Conservation (phyloP, 2,888 invertebrate species). For the Neria commutata region DNA sequence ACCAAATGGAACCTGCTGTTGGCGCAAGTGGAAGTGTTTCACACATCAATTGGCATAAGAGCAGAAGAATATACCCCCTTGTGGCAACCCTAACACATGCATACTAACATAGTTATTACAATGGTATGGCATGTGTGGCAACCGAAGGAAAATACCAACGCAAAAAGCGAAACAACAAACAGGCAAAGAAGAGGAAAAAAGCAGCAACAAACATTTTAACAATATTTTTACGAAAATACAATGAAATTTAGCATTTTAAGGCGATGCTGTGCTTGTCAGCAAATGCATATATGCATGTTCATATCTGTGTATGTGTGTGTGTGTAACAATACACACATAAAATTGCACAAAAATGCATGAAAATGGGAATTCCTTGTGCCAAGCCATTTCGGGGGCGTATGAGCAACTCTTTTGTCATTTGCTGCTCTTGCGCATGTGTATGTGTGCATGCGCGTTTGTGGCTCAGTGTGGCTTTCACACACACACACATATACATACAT, state of each 20-base stretch:
- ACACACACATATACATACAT: conserved; percentile 17
- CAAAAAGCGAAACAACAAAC: not conserved
- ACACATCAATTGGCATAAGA: conserved; percentile 46
- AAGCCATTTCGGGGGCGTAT: conserved; percentile 38
- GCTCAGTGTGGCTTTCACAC: conserved; percentile 42
- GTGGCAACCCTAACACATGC: too few relatives aligned
- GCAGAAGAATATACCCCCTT: conserved; percentile 3
- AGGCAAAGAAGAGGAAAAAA: not conserved
- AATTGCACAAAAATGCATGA: conserved; percentile 37
- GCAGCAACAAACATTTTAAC: not conserved
- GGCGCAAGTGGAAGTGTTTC: conserved; percentile 53
- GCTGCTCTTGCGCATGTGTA: conserved; percentile 16
- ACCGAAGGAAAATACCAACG: conserved; percentile 50
- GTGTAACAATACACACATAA: too few relatives aligned
- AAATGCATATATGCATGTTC: conserved; percentile 39
- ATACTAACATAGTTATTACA: too few relatives aligned
- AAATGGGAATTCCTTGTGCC: conserved; percentile 47
- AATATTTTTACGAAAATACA: not conserved
- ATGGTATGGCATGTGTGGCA: conserved; percentile 41
- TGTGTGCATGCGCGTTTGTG: conserved; percentile 28
- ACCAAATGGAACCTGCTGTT: conserved; percentile 28
- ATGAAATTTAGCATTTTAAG: not conserved
- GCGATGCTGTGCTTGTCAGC: conserved; percentile 22
- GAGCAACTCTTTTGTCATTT: not conserved
- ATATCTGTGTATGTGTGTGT: not conserved